Base-by-base conservation (phyloP, 2,113 vertebrate genomes). In the Dermatemys mawii region DNA sequence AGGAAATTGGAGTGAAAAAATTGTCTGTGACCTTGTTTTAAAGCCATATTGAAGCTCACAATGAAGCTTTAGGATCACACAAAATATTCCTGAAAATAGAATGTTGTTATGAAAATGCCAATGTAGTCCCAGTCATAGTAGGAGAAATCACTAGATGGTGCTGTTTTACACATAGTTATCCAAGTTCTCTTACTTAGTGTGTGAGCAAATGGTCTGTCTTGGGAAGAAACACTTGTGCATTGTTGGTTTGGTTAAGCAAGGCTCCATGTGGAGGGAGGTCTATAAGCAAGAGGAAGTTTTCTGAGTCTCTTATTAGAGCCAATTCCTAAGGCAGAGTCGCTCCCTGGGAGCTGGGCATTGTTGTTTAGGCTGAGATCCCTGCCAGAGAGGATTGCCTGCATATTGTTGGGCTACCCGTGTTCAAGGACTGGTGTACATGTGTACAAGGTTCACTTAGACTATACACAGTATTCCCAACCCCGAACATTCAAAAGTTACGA, bases 11-110 rank as follows among this genome's bases (percentile, higher is more conserved):
- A 86, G 51, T 93, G 46, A 60, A 91, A 82, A 81, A 94, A 86
- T 96, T 88, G 75, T 26, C 55, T 73, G 4, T 76, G 38, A 79
- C 49, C 44, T 93, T 75, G 53, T n/a, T 67, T 88, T 90, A 92
- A 94, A 96, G 90, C 60, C 86, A 85, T 44, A 12, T 24, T 86
- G 86, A 97, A 76, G 78, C 70, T 89, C 83, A 81, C 89, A 60
- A 63, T n/a, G 17, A 94, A 96, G 79, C 82, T 89, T 83, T 90
- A 89, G 46, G n/a, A 6, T 79, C 49, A 73, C 1, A 0, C 91
- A 94, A 89, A 92, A 94, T 92, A 81, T 70, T 94, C 89, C 76
- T 94, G 79, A 32, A 94, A 92, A 86, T 78, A 92, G 35, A 11
- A 32, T 46, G 51, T 94, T 88, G 84, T 78, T 93, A 83, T 86